Evolutionary conservation across 1,140 invertebrate genomes (phyloP).

Genomic region (Cydia strobilella): DNA sequence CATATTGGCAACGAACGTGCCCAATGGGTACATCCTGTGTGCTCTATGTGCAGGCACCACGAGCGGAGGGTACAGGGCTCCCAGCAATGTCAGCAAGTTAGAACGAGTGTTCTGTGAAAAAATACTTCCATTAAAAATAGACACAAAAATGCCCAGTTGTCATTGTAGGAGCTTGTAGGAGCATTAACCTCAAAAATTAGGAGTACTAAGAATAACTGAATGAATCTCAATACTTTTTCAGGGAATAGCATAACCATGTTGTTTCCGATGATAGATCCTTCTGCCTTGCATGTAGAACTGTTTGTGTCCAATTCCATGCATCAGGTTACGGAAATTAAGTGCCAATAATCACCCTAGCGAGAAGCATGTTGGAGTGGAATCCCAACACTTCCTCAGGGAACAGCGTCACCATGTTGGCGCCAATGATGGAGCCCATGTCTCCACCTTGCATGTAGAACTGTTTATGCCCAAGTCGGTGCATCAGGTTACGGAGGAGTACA

Average conservation of each 20-base stretch:
- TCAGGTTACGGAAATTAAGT: slow-evolving; percentile 85
- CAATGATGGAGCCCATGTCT: slow-evolving; percentile 89
- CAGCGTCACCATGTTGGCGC: slow-evolving; percentile 56
- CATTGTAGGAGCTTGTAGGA: too few relatives aligned
- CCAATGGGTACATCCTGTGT: slow-evolving; percentile 83
- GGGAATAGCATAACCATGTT: slow-evolving; percentile 58
- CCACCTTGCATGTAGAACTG: slow-evolving; percentile 93
- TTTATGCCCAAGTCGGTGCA: slow-evolving; percentile 88
- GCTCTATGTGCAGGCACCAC: slow-evolving; percentile 81
- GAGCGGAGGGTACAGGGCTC: slow-evolving; percentile 61
- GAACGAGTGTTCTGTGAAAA: slow-evolving; percentile 44
- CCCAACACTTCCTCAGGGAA: slow-evolving; percentile 62
- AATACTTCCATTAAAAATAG: background rate
- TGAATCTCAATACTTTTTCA: slow-evolving; percentile 37
- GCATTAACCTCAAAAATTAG: too few relatives aligned
- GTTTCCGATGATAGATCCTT: slow-evolving; percentile 85
- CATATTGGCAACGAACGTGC: slow-evolving; percentile 68
- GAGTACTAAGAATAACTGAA: too few relatives aligned
- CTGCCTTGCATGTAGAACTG: slow-evolving; percentile 92
- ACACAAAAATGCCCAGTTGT: too few relatives aligned
- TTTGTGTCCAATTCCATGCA: slow-evolving; percentile 88
- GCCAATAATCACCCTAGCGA: slow-evolving; percentile 39
- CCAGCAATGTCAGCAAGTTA: slow-evolving; percentile 33
- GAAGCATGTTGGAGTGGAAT: slow-evolving; percentile 55
- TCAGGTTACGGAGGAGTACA: slow-evolving; percentile 90